Percentiles rank a stretch among this genome's conserved stretches.
Evolutionary conservation across 1,140 invertebrate species (phyloP).

Genomic region (Bombyx mori): ASM3026992v2 NC_085127.1:11991501-11992000

Average conservation of each 20-base stretch:
- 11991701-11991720: background rate
- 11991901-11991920: constrained; percentile 13
- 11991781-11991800: too few species aligned
- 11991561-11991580: too few species aligned
- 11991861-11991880: constrained; percentile 35
- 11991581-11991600: too few species aligned
- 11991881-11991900: constrained; percentile 20
- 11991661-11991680: background rate
- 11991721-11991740: background rate
- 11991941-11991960: too few species aligned
- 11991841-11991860: constrained; percentile 21
- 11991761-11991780: background rate
- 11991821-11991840: constrained; percentile 19
- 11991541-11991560: too few species aligned
- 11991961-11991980: too few species aligned
- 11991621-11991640: background rate
- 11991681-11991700: background rate
- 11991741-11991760: constrained; percentile 1
- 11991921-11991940: constrained; percentile 14
- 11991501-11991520: too few species aligned
- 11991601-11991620: too few species aligned
- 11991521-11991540: too few species aligned
- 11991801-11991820: constrained; percentile 6
- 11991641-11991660: background rate
- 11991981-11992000: too few species aligned